Percentiles rank a stretch among this genome's conserved stretches.
phyloP scores from a whole-genome alignment of 2,888 invertebrate species.

The Acleris holmiana region DNA sequence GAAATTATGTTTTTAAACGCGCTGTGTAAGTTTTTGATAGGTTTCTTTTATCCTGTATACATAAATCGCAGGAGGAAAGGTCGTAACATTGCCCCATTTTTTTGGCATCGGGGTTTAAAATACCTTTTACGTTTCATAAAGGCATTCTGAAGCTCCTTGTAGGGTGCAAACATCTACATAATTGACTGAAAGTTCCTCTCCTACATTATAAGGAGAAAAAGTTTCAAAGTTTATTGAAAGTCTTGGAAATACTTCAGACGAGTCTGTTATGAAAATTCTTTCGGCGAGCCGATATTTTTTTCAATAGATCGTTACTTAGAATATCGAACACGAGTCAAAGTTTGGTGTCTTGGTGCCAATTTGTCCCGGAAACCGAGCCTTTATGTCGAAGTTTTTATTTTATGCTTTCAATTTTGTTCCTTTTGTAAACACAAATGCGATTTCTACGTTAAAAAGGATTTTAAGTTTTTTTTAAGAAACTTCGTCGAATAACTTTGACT shows the following conservation, averaged over 20 bases:
- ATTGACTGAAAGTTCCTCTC: conserved; percentile 32
- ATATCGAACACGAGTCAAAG: conserved; percentile 11
- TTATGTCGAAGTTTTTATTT: neutral
- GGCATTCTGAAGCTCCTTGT: conserved; percentile 18
- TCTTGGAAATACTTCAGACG: conserved; percentile 33
- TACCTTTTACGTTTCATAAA: conserved; percentile 19
- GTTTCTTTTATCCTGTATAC: too few relatives aligned
- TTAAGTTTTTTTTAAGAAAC: neutral
- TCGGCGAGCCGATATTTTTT: conserved; percentile 23
- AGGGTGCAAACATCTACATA: conserved; percentile 29
- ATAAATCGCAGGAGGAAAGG: too few relatives aligned
- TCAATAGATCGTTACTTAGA: conserved; percentile 27
- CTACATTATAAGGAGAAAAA: conserved; percentile 32
- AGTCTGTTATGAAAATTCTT: conserved; percentile 37
- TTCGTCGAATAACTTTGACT: too few relatives aligned
- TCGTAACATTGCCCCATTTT: conserved; percentile 11
- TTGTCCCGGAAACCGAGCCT: conserved; percentile 1
- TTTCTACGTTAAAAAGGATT: neutral
- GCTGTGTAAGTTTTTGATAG: too few relatives aligned
- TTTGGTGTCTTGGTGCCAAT: conserved; percentile 18
- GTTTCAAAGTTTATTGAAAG: conserved; percentile 36
- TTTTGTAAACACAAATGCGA: neutral
- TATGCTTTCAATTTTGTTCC: neutral
- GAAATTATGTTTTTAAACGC: too few relatives aligned
- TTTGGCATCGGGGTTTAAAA: conserved; percentile 7